phyloP scores from a whole-genome alignment of 2,888 invertebrate genomes.

The Catocala sponsa region DNA sequence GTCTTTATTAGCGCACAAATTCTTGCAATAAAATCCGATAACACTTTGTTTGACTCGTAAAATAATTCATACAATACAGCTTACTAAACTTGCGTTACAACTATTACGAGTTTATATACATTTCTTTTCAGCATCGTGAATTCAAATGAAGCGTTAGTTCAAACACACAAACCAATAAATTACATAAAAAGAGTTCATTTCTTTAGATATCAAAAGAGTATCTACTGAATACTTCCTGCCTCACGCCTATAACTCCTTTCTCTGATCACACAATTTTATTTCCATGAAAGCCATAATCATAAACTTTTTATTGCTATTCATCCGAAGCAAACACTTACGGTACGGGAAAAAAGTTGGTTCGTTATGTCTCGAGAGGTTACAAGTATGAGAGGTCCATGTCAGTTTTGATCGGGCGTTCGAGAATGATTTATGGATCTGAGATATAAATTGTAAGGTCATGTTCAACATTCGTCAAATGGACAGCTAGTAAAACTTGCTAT shows the following conservation, averaged over 20 bases:
- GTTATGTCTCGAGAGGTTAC: constrained; percentile 72
- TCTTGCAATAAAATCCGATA: too few relatives aligned
- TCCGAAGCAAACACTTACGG: constrained; percentile 77
- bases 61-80: too few relatives aligned
- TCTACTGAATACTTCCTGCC: constrained; percentile 61
- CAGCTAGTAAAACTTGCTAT: constrained; percentile 77
- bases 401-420: constrained; percentile 76
- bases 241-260: constrained; percentile 67
- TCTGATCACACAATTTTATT: constrained; percentile 81
- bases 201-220: constrained; percentile 62
- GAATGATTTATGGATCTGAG: constrained; percentile 79
- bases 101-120: constrained; percentile 11
- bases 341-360: constrained; percentile 63
- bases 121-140: constrained; percentile 27
- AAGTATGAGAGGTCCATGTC: constrained; percentile 75
- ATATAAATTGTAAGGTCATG: constrained; percentile 82
- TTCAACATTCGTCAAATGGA: constrained; percentile 77
- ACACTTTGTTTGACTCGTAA: too few relatives aligned
- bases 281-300: constrained; percentile 83
- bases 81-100: neutral
- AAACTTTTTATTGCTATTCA: constrained; percentile 84
- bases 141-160: constrained; percentile 47
- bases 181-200: constrained; percentile 55
- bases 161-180: constrained; percentile 61
- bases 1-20: too few relatives aligned